phyloP scores from a whole-genome alignment of 1,140 invertebrate species.

The Luehdorfia chinensis region DNA sequence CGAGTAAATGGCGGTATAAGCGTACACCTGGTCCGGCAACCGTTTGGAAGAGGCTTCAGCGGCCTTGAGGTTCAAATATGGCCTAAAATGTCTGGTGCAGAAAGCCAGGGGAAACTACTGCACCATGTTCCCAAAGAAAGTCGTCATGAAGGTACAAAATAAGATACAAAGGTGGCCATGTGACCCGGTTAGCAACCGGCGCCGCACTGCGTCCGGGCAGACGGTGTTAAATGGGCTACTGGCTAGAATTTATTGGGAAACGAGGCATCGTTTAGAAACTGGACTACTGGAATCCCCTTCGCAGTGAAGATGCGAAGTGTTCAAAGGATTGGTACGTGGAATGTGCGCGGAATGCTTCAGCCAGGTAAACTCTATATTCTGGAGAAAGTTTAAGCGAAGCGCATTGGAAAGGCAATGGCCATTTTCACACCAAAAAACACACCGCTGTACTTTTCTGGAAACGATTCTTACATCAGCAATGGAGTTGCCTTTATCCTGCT shows the following conservation, averaged over 20 bases:
- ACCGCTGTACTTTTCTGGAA: too few species aligned
- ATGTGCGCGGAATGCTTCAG: not conserved
- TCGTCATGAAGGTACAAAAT: not conserved
- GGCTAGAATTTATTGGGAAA: slow-evolving; percentile 9
- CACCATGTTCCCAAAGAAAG: too few species aligned
- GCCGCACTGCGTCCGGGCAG: slow-evolving; percentile 16
- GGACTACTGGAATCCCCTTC: not conserved
- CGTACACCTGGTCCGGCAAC: not conserved
- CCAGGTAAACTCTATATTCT: too few species aligned
- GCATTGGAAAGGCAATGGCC: too few species aligned
- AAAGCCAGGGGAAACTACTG: slow-evolving; percentile 23
- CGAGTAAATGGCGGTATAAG: slow-evolving; percentile 1
- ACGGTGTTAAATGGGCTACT: slow-evolving; percentile 19
- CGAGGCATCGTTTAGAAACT: not conserved
- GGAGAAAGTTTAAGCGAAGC: too few species aligned
- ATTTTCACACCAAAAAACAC: too few species aligned
- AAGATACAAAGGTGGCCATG: slow-evolving; percentile 4
- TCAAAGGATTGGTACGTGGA: not conserved
- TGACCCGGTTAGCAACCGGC: slow-evolving; percentile 22
- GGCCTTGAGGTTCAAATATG: too few species aligned
- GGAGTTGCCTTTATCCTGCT: too few species aligned
- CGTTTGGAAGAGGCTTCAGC: too few species aligned
- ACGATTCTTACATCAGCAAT: too few species aligned
- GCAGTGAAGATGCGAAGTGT: not conserved
- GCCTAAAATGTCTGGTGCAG: slow-evolving; percentile 8